These are phyloP conservation scores for Ursus arctos DNA, from an alignment of 2,113 vertebrate species.

Conservation along the genomic window DNA sequence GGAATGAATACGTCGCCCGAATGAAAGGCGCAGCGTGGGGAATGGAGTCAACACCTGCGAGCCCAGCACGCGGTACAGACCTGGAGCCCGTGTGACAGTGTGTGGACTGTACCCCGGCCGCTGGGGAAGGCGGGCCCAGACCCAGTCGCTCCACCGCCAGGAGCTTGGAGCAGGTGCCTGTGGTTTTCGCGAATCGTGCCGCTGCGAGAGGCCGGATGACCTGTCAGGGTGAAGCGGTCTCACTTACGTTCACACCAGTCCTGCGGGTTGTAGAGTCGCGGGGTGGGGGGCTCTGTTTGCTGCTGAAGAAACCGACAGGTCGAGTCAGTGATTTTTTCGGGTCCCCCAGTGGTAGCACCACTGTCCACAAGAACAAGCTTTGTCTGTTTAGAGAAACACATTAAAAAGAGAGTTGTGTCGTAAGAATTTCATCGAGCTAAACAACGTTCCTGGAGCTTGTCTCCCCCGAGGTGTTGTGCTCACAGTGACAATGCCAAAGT, in stretches of 20 bases:
- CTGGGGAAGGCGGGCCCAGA: too few relatives aligned
- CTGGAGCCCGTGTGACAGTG: too few relatives aligned
- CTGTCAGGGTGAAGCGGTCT: too few relatives aligned
- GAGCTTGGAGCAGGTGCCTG: too few relatives aligned
- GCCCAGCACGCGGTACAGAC: too few relatives aligned
- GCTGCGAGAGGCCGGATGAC: too few relatives aligned
- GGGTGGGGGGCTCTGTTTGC: background rate
- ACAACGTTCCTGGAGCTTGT: background rate
- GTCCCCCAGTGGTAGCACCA: background rate
- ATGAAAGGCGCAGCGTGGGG: background rate
- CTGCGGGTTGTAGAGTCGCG: background rate
- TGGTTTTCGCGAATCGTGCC: too few relatives aligned
- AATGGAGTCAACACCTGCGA: too few relatives aligned
- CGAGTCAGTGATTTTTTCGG: background rate
- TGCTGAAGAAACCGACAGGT: background rate
- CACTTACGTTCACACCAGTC: too few relatives aligned
- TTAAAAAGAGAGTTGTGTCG: background rate
- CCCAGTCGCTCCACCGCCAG: too few relatives aligned
- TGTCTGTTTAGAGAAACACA: background rate
- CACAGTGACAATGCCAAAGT: background rate
- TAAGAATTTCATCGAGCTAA: conserved; percentile 28
- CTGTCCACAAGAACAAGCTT: background rate
- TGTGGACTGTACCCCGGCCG: too few relatives aligned
- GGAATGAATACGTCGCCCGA: background rate
- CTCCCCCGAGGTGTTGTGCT: background rate